Percentiles rank a stretch among this genome's conserved stretches.
phyloP scores from a whole-genome alignment of 2,113 vertebrate species.

The Sturnira hondurensis region DNA sequence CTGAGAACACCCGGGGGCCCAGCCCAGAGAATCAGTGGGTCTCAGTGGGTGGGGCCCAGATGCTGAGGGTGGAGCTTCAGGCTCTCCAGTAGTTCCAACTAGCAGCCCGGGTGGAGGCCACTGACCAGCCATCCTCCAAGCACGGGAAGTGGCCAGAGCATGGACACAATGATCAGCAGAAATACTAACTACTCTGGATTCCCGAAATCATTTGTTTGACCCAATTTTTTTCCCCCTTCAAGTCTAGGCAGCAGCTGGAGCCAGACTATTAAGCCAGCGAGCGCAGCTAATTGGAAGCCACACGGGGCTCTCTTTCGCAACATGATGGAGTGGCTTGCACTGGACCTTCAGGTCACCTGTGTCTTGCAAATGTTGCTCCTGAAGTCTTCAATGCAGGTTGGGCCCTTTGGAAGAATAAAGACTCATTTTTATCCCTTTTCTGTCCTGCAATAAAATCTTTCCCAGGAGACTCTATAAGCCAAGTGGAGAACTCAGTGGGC shows the following conservation, averaged over 20 bases:
- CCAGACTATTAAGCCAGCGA: not conserved
- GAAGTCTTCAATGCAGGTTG: not conserved
- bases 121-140: not conserved
- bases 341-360: not conserved
- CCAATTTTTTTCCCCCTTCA: not conserved
- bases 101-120: fast-evolving
- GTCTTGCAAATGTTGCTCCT: not conserved
- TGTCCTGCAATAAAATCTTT: not conserved
- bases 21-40: not conserved
- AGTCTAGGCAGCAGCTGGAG: not conserved
- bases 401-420: not conserved
- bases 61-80: not conserved
- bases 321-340: fast-evolving
- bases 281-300: not conserved
- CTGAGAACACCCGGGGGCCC: not conserved
- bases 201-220: not conserved
- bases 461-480: not conserved
- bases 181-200: not conserved
- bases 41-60: not conserved
- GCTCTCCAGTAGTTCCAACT: fast-evolving
- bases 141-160: not conserved
- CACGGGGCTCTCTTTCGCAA: not conserved
- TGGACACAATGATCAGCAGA: not conserved
- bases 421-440: not conserved
- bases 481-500: fast-evolving